A percentile compares a stretch with the other conserved stretches of the same genome.
These are phyloP conservation scores for Triplophysa dalaica DNA, from an alignment of 2,113 vertebrate species.

Conservation along the genomic window DNA sequence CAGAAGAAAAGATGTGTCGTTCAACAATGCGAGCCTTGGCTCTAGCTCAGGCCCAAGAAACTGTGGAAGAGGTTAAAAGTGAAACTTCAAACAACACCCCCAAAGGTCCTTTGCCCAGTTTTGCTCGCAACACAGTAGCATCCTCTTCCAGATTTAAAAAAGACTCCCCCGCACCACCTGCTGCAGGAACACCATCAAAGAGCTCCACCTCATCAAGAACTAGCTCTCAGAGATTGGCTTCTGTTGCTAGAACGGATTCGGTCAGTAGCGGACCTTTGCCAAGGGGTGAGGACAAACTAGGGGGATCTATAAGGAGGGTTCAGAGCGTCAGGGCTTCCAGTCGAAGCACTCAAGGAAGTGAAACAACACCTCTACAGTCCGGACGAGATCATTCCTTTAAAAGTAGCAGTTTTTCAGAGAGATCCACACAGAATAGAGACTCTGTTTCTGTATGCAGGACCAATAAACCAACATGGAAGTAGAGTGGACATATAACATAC, in stretches of 20 bases:
- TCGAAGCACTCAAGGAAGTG: slow-evolving; percentile 66
- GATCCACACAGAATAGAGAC: slow-evolving; percentile 73
- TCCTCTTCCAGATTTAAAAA: slow-evolving; percentile 82
- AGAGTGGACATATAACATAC: slow-evolving; percentile 53
- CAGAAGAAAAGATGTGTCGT: slow-evolving; percentile 85
- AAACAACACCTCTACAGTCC: slow-evolving; percentile 58
- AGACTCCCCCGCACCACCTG: slow-evolving; percentile 66
- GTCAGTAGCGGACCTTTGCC: slow-evolving; percentile 63
- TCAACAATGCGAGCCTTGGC: slow-evolving; percentile 76
- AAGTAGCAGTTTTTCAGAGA: slow-evolving; percentile 75
- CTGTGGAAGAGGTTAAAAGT: slow-evolving; percentile 68
- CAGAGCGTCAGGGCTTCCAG: slow-evolving; percentile 77
- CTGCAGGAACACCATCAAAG: slow-evolving; percentile 67
- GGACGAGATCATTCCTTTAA: slow-evolving; percentile 63
- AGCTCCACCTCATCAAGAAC: slow-evolving; percentile 71
- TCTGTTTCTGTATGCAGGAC: slow-evolving; percentile 66
- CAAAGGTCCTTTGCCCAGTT: slow-evolving; percentile 77
- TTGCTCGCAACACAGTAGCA: slow-evolving; percentile 91
- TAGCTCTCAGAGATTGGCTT: slow-evolving; percentile 73
- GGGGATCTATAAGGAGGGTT: slow-evolving; percentile 74
- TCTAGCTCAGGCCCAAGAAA: slow-evolving; percentile 60
- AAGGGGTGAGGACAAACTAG: slow-evolving; percentile 68
- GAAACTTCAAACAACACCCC: slow-evolving; percentile 53
- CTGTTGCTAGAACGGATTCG: slow-evolving; percentile 57
- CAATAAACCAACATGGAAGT: slow-evolving; percentile 82